phyloP scores from a whole-genome alignment of 2,888 invertebrate species.

The Teleogryllus oceanicus region DNA sequence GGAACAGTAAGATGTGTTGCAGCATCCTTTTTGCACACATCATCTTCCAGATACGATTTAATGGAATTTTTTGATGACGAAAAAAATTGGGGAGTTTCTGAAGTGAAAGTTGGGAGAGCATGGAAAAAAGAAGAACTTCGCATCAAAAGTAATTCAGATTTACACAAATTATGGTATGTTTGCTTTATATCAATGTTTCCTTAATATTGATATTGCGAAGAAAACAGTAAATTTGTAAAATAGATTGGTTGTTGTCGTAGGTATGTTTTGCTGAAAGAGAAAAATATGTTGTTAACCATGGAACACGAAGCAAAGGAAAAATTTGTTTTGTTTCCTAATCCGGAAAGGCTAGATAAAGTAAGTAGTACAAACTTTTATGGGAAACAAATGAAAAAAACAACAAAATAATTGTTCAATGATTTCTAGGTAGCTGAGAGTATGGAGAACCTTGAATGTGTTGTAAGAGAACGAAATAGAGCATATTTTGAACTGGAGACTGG shows the following conservation, averaged over 20 bases:
- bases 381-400: neutral
- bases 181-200: neutral
- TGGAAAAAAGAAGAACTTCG: slow-evolving; percentile 89
- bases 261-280: slow-evolving; percentile 86
- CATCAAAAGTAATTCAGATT: slow-evolving; percentile 89
- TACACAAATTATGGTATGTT: slow-evolving; percentile 91
- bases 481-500: slow-evolving; percentile 88
- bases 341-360: slow-evolving; percentile 89
- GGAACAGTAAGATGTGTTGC: neutral
- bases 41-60: slow-evolving; percentile 48
- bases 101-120: slow-evolving; percentile 76
- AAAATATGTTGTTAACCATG: slow-evolving; percentile 97
- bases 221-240: neutral
- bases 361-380: slow-evolving; percentile 9
- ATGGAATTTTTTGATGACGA: slow-evolving; percentile 88
- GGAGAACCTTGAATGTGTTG: slow-evolving; percentile 85
- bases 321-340: slow-evolving; percentile 74
- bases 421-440: slow-evolving; percentile 80
- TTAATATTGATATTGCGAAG: neutral
- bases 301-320: slow-evolving; percentile 73
- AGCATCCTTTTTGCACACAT: slow-evolving; percentile 29
- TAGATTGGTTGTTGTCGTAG: slow-evolving; percentile 46
- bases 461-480: slow-evolving; percentile 88
- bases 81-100: slow-evolving; percentile 75
- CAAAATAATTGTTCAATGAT: neutral